Conservation (phyloP, 2,113 vertebrate genomes). For the Pitta sordida region DNA sequence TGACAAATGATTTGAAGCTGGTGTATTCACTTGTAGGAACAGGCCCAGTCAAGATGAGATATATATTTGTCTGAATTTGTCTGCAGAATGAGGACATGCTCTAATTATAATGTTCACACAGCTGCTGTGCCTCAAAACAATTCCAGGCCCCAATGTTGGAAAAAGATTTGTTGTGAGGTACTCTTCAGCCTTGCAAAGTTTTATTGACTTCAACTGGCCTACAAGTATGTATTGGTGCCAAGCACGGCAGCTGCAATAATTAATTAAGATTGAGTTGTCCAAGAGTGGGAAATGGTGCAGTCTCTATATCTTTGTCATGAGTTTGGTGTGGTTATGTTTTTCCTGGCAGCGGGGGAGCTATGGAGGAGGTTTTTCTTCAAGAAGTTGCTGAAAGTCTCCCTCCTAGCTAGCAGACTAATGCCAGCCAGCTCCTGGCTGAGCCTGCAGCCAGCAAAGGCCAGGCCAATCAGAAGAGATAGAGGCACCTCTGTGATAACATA, state of each 20-base stretch:
- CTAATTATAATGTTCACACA: conserved; percentile 18
- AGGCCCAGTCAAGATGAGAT: neutral
- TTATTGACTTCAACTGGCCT: neutral
- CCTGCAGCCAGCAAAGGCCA: too few species aligned
- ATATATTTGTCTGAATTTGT: neutral
- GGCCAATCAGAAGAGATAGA: too few species aligned
- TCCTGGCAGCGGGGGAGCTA: too few species aligned
- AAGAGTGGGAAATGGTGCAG: neutral
- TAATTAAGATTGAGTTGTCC: neutral
- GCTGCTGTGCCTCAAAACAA: conserved; percentile 2
- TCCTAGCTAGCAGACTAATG: too few species aligned
- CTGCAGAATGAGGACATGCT: neutral
- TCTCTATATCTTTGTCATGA: too few species aligned
- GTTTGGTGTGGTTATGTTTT: too few species aligned
- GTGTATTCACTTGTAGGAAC: neutral
- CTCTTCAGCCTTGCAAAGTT: neutral
- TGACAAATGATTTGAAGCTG: conserved; percentile 17
- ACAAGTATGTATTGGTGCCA: neutral
- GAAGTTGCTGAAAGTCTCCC: too few species aligned
- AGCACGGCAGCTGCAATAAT: neutral
- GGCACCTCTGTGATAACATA: too few species aligned
- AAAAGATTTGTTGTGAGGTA: neutral
- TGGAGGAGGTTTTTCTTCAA: too few species aligned
- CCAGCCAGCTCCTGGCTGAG: too few species aligned
- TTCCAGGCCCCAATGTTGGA: neutral